Evolutionary conservation across 2,888 invertebrate genomes (phyloP), one percentile per base, ranked within the genome.

Genomic region (Lampropteryx suffumata): DNA sequence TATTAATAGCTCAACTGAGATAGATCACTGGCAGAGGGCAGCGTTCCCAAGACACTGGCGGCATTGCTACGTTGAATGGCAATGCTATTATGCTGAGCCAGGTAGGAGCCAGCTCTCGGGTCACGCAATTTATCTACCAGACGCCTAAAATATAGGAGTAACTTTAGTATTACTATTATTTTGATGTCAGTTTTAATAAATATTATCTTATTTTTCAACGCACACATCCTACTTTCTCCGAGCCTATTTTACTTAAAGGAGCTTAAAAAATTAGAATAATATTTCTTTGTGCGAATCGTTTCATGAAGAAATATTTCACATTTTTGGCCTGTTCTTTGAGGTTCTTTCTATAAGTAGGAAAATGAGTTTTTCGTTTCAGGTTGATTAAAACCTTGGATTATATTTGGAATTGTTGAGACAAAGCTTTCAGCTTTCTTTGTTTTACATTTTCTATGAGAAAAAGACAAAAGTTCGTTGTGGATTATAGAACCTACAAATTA

Each of bases 351-450:
- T 35, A 41, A 39, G 48, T 55, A 50, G 35, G 45, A 41, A 55
- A 55, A 54, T 59, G 51, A 53, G 53, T 57, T 55, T 57, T 50
- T 30, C 49, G 26, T 53, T 57, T 58, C 48, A 55, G 47, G 46
- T 50, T 57, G 52, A 57, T 57, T 55, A 50, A 55, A 59, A 55
- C 47, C 33, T 55, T 32, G 35, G 44, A 53, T 55, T 59, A 26
- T 43, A 26, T 46, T 47, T 30, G 24, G 30, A 36, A 12, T 41
- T 30, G 40, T 36, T 36, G 41, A 41, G 26, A 37, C 39, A 30
- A 52, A 48, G 46, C 47, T 47, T 52, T 52, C 12, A 34, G 33
- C 34, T 43, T 37, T 47, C 39, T 39, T 47, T 47, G 43, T 47
- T 39, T 47, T 41, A 41, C 29, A 21, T 29, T 36, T 35, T 36